phyloP scores from a whole-genome alignment of 37 sponge, comb jelly and placozoan genomes.

The Theonella swinhoei region DNA sequence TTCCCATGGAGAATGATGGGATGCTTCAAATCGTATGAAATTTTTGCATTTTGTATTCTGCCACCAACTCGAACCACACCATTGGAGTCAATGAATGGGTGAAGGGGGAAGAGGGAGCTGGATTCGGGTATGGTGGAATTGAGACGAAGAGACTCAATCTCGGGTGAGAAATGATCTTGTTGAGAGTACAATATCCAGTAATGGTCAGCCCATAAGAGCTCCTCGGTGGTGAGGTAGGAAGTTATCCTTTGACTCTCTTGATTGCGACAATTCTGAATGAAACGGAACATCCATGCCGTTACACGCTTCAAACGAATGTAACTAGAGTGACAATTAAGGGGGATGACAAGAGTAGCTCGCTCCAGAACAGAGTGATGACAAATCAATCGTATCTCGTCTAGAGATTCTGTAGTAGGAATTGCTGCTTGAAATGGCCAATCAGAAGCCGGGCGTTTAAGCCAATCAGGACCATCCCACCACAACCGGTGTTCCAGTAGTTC shows the following conservation, averaged over 20 bases:
- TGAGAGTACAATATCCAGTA: slow-evolving; percentile 16
- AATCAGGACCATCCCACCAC: slow-evolving; percentile 22
- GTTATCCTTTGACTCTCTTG: not conserved
- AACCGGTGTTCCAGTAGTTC: slow-evolving; percentile 12
- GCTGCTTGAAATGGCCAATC: not conserved
- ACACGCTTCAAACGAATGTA: not conserved
- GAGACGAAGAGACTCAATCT: not conserved
- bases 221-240: not conserved
- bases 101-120: slow-evolving; percentile 1
- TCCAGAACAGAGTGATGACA: slow-evolving; percentile 1
- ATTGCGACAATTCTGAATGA: not conserved
- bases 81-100: slow-evolving; percentile 32
- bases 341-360: not conserved
- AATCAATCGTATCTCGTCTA: slow-evolving; percentile 7
- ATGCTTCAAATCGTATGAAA: slow-evolving; percentile 10
- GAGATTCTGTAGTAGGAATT: not conserved
- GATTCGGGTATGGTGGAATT: slow-evolving; percentile 4
- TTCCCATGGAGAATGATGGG: slow-evolving; percentile 35
- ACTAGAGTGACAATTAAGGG: not conserved
- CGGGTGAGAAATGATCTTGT: slow-evolving; percentile 9
- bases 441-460: not conserved
- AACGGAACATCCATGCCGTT: slow-evolving; percentile 2
- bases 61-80: slow-evolving; percentile 34
- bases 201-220: not conserved
- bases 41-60: slow-evolving; percentile 21